These are phyloP conservation scores for Apus apus DNA, from an alignment of 2,113 vertebrate genomes.

Conservation along the genomic window DNA sequence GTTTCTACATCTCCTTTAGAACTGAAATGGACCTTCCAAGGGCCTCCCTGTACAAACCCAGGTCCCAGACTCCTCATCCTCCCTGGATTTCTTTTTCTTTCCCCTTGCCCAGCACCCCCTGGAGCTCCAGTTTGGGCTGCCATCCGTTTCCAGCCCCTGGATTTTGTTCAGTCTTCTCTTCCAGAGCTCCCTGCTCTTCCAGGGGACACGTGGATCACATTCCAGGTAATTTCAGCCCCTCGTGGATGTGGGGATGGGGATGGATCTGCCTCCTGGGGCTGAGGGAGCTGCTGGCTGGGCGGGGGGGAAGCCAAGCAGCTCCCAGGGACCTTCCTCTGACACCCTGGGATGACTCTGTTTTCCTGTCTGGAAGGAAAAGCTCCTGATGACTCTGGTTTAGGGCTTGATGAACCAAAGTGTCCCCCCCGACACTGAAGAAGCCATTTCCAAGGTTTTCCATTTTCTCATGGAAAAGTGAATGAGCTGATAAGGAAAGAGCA, in stretches of 20 bases:
- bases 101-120: neutral
- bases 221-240: neutral
- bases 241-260: neutral
- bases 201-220: neutral
- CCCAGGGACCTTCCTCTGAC: neutral
- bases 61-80: neutral
- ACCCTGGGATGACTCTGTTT: neutral
- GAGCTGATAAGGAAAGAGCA: neutral
- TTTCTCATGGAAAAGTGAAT: neutral
- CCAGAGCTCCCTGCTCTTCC: neutral
- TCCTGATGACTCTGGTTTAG: neutral
- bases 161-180: neutral
- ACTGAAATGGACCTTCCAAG: neutral
- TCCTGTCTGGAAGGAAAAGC: neutral
- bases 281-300: neutral
- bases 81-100: neutral
- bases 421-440: neutral
- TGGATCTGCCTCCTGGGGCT: neutral
- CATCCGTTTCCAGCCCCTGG: neutral
- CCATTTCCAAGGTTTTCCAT: neutral
- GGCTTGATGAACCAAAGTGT: neutral
- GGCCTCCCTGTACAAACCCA: neutral
- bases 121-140: neutral
- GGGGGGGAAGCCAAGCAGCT: neutral
- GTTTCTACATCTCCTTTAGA: neutral